Conservation (phyloP, 2,888 invertebrate species). For the Andrena dorsata region DNA sequence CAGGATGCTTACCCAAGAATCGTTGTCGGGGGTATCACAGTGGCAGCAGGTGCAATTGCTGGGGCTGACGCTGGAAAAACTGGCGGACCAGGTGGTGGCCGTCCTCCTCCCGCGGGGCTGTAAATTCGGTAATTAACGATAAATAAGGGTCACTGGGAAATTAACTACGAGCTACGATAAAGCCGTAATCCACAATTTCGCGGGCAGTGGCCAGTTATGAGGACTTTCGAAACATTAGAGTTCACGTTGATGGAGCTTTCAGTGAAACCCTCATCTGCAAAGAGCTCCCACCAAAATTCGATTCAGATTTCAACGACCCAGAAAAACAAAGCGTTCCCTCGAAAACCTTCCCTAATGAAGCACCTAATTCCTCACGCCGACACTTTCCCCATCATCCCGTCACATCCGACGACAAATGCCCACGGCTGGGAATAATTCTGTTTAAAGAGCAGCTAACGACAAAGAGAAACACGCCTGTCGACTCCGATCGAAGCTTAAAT, state of each 20-base stretch:
- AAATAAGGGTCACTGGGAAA: constrained; percentile 30
- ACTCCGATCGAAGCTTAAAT: constrained; percentile 30
- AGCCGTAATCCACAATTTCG: neutral
- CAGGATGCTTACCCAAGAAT: constrained; percentile 81
- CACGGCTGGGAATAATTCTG: constrained; percentile 17
- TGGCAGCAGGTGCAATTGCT: constrained; percentile 86
- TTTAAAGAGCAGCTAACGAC: constrained; percentile 35
- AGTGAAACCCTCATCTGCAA: too few species aligned
- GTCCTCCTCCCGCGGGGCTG: constrained; percentile 80
- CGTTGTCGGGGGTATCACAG: constrained; percentile 80
- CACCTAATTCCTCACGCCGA: neutral
- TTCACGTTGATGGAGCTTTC: too few species aligned
- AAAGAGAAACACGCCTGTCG: constrained; percentile 21
- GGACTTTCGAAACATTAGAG: neutral
- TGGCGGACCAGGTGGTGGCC: constrained; percentile 83
- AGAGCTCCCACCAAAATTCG: too few species aligned
- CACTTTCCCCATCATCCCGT: neutral
- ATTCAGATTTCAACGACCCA: too few species aligned
- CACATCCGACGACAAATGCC: neutral
- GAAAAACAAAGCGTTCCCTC: neutral
- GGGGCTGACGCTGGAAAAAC: constrained; percentile 85
- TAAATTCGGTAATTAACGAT: constrained; percentile 65
- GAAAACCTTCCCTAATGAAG: neutral
- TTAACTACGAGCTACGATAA: constrained; percentile 23
- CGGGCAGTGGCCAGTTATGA: neutral